Evolutionary conservation across 2,113 vertebrate genomes (phyloP).

Genomic region (Triplophysa tibetana): DNA sequence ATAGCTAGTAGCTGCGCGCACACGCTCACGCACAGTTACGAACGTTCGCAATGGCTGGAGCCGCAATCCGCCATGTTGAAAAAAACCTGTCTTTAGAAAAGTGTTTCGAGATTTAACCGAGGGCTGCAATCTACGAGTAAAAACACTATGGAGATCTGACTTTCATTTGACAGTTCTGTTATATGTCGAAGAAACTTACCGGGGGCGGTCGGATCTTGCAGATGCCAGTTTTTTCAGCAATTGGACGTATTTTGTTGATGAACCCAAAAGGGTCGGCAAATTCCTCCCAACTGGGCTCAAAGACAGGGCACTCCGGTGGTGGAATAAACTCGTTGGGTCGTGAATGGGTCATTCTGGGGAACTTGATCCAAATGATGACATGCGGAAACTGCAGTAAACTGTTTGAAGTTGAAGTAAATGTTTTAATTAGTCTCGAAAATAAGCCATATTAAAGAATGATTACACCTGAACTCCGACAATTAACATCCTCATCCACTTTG

Average conservation of each 20-base stretch:
- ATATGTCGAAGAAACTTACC: slow-evolving; percentile 75
- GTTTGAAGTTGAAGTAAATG: slow-evolving; percentile 42
- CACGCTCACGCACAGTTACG: slow-evolving; percentile 42
- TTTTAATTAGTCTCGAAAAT: slow-evolving; percentile 27
- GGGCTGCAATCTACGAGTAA: slow-evolving; percentile 14
- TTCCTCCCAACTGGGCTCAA: slow-evolving; percentile 96
- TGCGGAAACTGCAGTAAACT: slow-evolving; percentile 53
- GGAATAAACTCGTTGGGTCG: slow-evolving; percentile 89
- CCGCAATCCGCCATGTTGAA: slow-evolving; percentile 89
- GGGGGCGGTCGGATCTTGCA: slow-evolving; percentile 93
- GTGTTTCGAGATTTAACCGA: slow-evolving; percentile 63
- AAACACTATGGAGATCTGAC: background rate
- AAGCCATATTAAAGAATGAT: slow-evolving; percentile 42
- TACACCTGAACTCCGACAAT: slow-evolving; percentile 50
- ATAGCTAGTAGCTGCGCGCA: slow-evolving; percentile 26
- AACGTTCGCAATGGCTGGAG: slow-evolving; percentile 67
- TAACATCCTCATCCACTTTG: slow-evolving; percentile 75
- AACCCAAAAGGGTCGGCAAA: slow-evolving; percentile 93
- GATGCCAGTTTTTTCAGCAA: slow-evolving; percentile 96
- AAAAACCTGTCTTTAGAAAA: slow-evolving; percentile 76
- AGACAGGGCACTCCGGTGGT: slow-evolving; percentile 94
- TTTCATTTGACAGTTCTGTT: slow-evolving; percentile 8
- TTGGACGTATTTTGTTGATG: slow-evolving; percentile 97
- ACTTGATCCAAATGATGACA: slow-evolving; percentile 58
- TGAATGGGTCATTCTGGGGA: slow-evolving; percentile 74